Conservation (phyloP, 1,140 invertebrate genomes). For the Eueides isabella region DNA sequence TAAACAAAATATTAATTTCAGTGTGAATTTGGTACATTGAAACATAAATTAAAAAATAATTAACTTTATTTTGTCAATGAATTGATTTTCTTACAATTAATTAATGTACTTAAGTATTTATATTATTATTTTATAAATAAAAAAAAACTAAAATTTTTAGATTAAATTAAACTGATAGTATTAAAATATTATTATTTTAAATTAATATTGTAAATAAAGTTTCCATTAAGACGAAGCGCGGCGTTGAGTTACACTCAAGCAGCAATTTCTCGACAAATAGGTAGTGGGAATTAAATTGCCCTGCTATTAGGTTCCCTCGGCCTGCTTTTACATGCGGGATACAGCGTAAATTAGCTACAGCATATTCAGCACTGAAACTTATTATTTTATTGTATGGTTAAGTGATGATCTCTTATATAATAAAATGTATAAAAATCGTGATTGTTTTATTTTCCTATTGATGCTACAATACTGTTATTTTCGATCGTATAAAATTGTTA, state of each 20-base stretch:
- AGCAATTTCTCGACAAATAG: no score
- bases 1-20: background rate
- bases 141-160: background rate
- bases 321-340: no score
- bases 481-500: background rate
- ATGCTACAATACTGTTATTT: background rate
- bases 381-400: conserved; percentile 4
- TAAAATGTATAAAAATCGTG: background rate
- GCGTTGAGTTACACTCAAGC: no score
- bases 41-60: background rate
- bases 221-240: background rate
- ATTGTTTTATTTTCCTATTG: background rate
- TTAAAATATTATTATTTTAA: background rate
- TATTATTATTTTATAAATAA: background rate
- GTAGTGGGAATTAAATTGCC: no score
- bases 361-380: background rate
- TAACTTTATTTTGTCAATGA: background rate
- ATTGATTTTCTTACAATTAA: conserved; percentile 1
- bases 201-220: conserved; percentile 6
- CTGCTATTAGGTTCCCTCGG: no score
- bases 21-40: background rate
- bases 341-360: background rate
- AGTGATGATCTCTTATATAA: conserved; percentile 10
- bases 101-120: background rate
- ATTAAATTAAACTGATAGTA: background rate